Base-by-base conservation (phyloP, 2,888 invertebrate genomes). In the Cremastinae sp. region DNA sequence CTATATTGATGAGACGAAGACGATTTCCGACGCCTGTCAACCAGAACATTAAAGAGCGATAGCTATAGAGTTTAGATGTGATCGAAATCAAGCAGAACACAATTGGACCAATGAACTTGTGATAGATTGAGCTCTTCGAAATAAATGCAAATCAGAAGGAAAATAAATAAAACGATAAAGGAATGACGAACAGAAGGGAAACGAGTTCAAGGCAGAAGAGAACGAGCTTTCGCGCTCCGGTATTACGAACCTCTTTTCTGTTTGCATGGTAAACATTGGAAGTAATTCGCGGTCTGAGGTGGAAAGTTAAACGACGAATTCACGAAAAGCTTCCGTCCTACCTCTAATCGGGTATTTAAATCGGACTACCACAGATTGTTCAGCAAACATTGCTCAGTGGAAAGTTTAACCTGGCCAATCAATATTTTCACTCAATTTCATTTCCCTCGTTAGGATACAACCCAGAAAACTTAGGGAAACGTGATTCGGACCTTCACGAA, bases 11-110 rank as follows among this genome's bases (percentile, higher is more conserved):
- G 62, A 35, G 68, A 53, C 39, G 37, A 58, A 64, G 58, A 59
- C 49, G 65, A 59, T 80, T 73, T 79, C 79, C 80, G 81, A 85
- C 83, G 85, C 82, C 83, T 82, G 84, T 82, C 84, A 83, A 84
- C 83, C 81, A 81, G 53, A 68, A 83, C 82, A 83, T 85, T 84
- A 83, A 84, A 85, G 84, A 81, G 79, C 53, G 82, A 85, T 81
- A 75, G 14, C 61, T 35, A 70, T 49, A 22, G 41, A 39, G 49
- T 14, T 45, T 66, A 51, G 66, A 47, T 61, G 62, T 68, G 2
- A 2, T 28, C 5, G 28, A 28, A 28, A 28, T 71, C 58, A 47
- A 53, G 49, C 62, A 47, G 20, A 22, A 35, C 37, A 41, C 20
- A 47, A 66, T 41, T 59, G n/a, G 51, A 16, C 14, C 59, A 14